These are phyloP conservation scores for Pelvicachromis taeniatus DNA, from an alignment of 2,113 vertebrate species.

Conservation along the genomic window DNA sequence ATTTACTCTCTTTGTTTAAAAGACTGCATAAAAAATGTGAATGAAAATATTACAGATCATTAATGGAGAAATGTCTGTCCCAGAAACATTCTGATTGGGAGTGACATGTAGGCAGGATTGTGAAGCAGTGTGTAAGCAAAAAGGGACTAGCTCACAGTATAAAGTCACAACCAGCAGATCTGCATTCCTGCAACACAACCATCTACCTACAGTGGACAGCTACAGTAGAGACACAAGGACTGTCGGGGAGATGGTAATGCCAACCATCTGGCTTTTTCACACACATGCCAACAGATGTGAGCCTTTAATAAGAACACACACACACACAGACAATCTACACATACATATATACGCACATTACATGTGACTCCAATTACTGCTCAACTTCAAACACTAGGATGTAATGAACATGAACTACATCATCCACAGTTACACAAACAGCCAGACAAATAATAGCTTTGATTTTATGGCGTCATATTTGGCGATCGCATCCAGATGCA, in stretches of 20 bases:
- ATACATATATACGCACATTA: neutral
- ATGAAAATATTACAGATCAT: neutral
- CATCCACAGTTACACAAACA: neutral
- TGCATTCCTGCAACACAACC: neutral
- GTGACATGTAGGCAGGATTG: neutral
- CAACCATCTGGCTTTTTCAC: constrained; percentile 26
- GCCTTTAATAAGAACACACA: neutral
- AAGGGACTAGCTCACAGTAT: neutral
- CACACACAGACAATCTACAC: neutral
- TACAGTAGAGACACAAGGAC: neutral
- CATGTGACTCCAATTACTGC: constrained; percentile 27
- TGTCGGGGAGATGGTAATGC: neutral
- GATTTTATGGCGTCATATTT: neutral
- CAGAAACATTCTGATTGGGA: neutral
- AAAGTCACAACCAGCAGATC: neutral
- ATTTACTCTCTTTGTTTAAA: neutral
- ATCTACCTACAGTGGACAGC: neutral
- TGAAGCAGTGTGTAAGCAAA: neutral
- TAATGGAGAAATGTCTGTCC: neutral
- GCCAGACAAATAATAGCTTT: neutral
- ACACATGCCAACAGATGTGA: neutral
- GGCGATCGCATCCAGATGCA: constrained; percentile 12
- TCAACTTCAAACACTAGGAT: constrained; percentile 35
- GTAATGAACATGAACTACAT: neutral
- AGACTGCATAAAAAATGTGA: neutral